A percentile compares a stretch with the other conserved stretches of the same genome.
Conservation (phyloP, 1,140 invertebrate genomes). For the Tetramorium simillimum region DNA sequence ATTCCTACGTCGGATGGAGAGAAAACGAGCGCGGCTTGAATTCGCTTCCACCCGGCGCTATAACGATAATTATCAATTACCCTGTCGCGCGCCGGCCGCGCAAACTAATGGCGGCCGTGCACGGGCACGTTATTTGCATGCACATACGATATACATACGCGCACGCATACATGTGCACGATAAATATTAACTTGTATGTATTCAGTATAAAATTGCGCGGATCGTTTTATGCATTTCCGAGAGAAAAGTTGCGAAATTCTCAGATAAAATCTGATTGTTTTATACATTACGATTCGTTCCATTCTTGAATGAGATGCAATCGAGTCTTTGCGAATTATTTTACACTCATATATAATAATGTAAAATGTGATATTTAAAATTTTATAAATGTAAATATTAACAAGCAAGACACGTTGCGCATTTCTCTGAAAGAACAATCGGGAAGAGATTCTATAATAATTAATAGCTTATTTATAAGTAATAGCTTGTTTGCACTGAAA, state of each 20-base stretch:
- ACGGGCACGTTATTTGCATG: conserved; percentile 7
- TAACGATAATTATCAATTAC: conserved; percentile 65
- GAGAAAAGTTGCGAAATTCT: conserved; percentile 10
- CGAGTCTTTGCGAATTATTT: neutral
- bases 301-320: neutral
- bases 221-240: neutral
- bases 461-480: neutral
- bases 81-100: conserved; percentile 41
- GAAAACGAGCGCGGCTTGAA: conserved; percentile 38
- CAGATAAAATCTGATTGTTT: neutral
- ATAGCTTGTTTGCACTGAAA: too few species aligned
- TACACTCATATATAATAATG: neutral
- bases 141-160: neutral
- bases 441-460: neutral
- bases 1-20: conserved; percentile 26
- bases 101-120: conserved; percentile 29
- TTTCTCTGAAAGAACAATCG: neutral
- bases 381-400: neutral
- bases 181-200: conserved; percentile 1
- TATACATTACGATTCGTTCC: neutral
- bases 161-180: neutral
- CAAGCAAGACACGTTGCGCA: neutral
- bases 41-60: conserved; percentile 52
- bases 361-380: neutral
- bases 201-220: neutral